Evolutionary conservation across 2,797 vertebrate species (phyloP), one percentile per base, ranked within the genome.

Genomic region (Acanthurus leucopareius): DNA sequence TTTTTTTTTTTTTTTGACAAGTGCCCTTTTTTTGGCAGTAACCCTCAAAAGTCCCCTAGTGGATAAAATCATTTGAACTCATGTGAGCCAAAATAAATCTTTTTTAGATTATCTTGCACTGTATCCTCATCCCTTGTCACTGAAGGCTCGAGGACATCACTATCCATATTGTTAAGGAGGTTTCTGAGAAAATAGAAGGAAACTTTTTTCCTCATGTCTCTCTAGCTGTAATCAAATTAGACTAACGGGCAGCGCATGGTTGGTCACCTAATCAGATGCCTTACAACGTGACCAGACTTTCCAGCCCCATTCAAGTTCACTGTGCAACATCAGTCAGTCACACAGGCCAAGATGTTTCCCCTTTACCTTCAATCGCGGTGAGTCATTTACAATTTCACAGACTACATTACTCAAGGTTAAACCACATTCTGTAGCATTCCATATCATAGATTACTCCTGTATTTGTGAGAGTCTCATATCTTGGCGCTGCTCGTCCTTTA

Each of bases 201-300:
- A 81, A 82, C 19, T 70, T 77, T 80, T 79, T 71, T 77, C 56
- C 86, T 84, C 82, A 90, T 87, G 75, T 89, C 76, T 86, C 88
- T 91, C 77, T 73, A 25, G 73, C 86, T 85, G 42, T 94, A 94
- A 95, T 93, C 88, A 25, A 86, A 93, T 95, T 93, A 94, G 68
- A 81, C 91, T 95, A 95, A 96, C 69, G 58, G 87, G 93, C 89
- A 92, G 93, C 95, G 65, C 94, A 95, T 95, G 95, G 90, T 94
- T 77, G 62, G 79, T 79, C 88, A 77, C 86, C 86, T 86, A 89
- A 94, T 95, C 91, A 95, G 94, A 95, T 96, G 94, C 86, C 86
- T 92, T 75, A 91, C 89, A 95, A 91, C 86, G 90, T 94, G 94
- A 96, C 90, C 71, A 62, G 73, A 84, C 73, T 60, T 44, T 85